Percentiles rank a stretch among this genome's conserved stretches.
phyloP scores from a whole-genome alignment of 2,113 vertebrate species.

The Malurus cyaneus region DNA sequence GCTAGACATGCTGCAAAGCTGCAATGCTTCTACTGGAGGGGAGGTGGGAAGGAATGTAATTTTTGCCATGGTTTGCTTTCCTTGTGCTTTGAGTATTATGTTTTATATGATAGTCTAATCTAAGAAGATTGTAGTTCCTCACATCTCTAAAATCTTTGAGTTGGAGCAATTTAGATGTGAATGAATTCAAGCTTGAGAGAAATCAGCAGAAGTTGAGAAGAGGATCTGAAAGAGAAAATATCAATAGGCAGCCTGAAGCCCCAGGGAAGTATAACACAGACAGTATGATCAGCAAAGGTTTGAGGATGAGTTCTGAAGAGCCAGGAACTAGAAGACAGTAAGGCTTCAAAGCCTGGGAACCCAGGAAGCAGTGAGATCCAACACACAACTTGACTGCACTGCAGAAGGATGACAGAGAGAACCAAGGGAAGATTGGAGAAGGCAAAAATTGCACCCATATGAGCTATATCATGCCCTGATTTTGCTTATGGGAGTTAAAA shows the following conservation, averaged over 20 bases:
- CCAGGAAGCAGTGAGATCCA: neutral
- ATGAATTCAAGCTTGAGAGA: conserved; percentile 29
- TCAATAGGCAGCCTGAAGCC: conserved; percentile 30
- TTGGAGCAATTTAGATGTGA: neutral
- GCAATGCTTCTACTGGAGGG: neutral
- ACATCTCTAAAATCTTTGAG: neutral
- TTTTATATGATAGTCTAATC: neutral
- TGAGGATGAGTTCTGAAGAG: conserved; percentile 6
- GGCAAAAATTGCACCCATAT: neutral
- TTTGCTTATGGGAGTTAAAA: neutral
- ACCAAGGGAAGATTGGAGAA: neutral
- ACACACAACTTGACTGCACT: neutral
- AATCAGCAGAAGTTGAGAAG: neutral
- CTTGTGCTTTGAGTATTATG: neutral
- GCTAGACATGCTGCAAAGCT: neutral
- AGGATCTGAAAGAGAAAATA: conserved; percentile 40
- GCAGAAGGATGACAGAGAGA: neutral
- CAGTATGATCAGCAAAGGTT: conserved; percentile 7
- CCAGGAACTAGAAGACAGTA: conserved; percentile 24
- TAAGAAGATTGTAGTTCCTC: conserved; percentile 1
- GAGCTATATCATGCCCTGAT: neutral
- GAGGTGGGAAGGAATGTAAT: neutral
- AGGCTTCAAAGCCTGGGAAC: conserved; percentile 28
- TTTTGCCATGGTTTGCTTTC: neutral
- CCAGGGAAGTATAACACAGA: neutral